Evolutionary conservation across 2,797 vertebrate genomes (phyloP).

Genomic region (Anomalospiza imberbis): DNA sequence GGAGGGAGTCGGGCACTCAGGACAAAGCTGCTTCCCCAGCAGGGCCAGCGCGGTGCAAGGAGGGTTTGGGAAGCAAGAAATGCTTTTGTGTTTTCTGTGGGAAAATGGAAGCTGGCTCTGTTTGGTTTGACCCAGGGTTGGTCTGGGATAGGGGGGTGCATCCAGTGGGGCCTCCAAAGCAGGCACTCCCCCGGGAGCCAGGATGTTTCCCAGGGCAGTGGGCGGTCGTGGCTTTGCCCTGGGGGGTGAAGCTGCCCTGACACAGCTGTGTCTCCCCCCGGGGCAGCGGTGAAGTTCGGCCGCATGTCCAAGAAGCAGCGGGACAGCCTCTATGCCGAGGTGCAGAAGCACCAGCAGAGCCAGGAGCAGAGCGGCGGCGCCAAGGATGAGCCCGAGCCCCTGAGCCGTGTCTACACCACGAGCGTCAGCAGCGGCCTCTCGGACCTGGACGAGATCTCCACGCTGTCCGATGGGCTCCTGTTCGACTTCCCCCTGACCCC

Average conservation of each 20-base stretch:
- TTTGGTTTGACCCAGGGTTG: rapidly evolving
- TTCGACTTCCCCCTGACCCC: constrained; percentile 89
- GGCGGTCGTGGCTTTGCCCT: rapidly evolving
- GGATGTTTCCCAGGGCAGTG: not conserved
- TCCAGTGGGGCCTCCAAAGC: rapidly evolving
- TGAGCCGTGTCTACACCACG: constrained; percentile 79
- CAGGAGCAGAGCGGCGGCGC: constrained; percentile 72
- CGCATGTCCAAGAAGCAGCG: constrained; percentile 95
- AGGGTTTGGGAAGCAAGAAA: not conserved
- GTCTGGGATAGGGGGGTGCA: rapidly evolving
- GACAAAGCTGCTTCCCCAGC: rapidly evolving
- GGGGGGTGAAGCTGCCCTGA: not conserved
- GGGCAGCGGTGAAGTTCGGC: constrained; percentile 89
- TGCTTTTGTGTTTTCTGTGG: not conserved
- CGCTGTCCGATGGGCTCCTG: constrained; percentile 82
- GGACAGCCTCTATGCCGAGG: constrained; percentile 90
- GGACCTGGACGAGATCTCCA: constrained; percentile 85
- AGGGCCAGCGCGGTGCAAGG: not conserved
- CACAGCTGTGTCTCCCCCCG: rapidly evolving
- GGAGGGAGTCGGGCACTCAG: rapidly evolving
- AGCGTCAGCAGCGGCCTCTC: constrained; percentile 81
- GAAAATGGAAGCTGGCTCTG: not conserved
- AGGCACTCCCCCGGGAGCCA: rapidly evolving
- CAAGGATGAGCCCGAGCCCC: constrained; percentile 61
- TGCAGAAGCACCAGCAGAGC: constrained; percentile 90